Base-by-base conservation (phyloP, 2,888 invertebrate genomes). In the Coenonympha arcania region DNA sequence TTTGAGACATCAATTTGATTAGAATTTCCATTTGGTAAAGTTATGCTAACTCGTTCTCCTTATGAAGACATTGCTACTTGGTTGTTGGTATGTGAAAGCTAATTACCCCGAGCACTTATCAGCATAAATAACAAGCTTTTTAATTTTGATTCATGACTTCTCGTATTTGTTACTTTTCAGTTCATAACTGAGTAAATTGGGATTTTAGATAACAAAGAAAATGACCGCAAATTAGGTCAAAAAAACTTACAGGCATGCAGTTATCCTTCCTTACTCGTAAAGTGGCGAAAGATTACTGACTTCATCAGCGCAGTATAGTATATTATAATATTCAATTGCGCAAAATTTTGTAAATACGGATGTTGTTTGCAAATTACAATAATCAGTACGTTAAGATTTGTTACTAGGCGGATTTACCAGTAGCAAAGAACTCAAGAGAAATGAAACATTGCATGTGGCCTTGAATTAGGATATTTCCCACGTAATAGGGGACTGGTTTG, bases 401-500 rank as follows among this genome's bases (percentile, higher is more conserved):
- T 44, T 37, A 28, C 13, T 37, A 39, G 22, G 33, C 22, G 44
- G 15, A n/a, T n/a, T 45, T 34, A 46, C 18, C 40, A 31, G 42
- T 43, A 37, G 31, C 44, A 26, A 26, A 43, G 47, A 46, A 43
- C n/a, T n/a, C n/a, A 47, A 34, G 41, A 30, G 36, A 43, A 43
- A n/a, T n/a, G n/a, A n/a, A 48, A 47, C 43, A 41, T 56, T 45
- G 61, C 65, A 59, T 63, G 62, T 57, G 64, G 62, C 75, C 76
- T 76, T 78, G 72, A 73, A 73, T 71, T 71, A 74, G 72, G 65
- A 73, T 74, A 76, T 76, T 76, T 74, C 70, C 65, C 60, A 57
- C 60, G 65, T 61, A 65, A 62, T 65, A 55, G 60, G 59, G 61
- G 65, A 68, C 68, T 43, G 36, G 52, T 48, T 47, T 47, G 54